phyloP scores from a whole-genome alignment of 2,888 invertebrate genomes.

The Anthrax anthrax region DNA sequence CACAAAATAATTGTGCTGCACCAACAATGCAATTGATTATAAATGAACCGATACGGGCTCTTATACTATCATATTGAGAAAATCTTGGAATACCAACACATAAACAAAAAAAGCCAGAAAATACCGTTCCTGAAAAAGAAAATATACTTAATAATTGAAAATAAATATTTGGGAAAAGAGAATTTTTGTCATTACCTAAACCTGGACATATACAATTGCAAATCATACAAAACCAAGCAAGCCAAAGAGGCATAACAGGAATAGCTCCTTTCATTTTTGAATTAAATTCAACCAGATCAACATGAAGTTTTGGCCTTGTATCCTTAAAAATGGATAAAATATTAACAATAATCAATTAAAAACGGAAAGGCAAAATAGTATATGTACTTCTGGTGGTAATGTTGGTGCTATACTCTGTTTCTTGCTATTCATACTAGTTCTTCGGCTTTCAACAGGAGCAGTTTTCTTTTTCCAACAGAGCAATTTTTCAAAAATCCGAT shows the following conservation, averaged over 20 bases:
- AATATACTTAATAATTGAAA: background rate
- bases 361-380: background rate
- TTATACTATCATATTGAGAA: conserved; percentile 62
- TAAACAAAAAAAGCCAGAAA: conserved; percentile 77
- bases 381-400: conserved; percentile 43
- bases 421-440: conserved; percentile 49
- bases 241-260: conserved; percentile 71
- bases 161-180: too few species aligned
- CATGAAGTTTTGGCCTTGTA: conserved; percentile 58
- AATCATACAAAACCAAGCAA: conserved; percentile 78
- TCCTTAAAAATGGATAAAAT: conserved; percentile 39
- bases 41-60: conserved; percentile 63
- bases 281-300: conserved; percentile 62
- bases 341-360: background rate
- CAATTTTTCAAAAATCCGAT: conserved; percentile 22
- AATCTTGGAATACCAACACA: conserved; percentile 83
- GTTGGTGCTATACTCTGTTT: conserved; percentile 53
- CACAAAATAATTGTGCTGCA: conserved; percentile 78
- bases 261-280: conserved; percentile 86
- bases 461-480: conserved; percentile 38
- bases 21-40: conserved; percentile 78
- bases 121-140: conserved; percentile 58
- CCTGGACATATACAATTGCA: conserved; percentile 70
- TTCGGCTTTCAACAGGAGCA: conserved; percentile 36
- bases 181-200: conserved; percentile 42